Conservation (phyloP, 2,888 invertebrate genomes). For the Hololepta plana region DNA sequence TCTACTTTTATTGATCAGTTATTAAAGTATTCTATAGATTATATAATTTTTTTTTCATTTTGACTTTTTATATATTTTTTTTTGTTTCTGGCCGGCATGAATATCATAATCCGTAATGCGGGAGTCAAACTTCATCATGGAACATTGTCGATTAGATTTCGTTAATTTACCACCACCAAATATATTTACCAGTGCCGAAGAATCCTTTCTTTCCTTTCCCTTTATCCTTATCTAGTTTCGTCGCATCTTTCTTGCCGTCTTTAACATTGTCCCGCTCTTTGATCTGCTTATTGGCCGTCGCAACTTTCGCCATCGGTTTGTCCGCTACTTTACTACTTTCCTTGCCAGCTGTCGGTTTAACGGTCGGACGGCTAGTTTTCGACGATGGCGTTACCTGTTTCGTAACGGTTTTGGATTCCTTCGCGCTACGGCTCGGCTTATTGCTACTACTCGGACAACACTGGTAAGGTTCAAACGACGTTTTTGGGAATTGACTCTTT, state of each 20-base stretch:
- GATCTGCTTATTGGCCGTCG: slow-evolving; percentile 22
- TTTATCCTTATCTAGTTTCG: slow-evolving; percentile 35
- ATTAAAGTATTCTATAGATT: too few relatives aligned
- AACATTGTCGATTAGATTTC: too few relatives aligned
- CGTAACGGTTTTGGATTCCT: slow-evolving; percentile 10
- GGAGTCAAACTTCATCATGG: slow-evolving; percentile 23
- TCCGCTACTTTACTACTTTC: slow-evolving; percentile 11
- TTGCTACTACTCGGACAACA: slow-evolving; percentile 87
- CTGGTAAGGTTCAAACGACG: slow-evolving; percentile 77
- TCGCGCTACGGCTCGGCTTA: slow-evolving; percentile 52
- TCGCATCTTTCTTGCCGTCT: slow-evolving; percentile 20
- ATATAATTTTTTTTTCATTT: too few relatives aligned
- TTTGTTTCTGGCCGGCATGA: slow-evolving; percentile 4
- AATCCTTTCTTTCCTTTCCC: slow-evolving; percentile 61
- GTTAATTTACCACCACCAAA: slow-evolving; percentile 59
- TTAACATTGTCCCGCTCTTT: slow-evolving; percentile 10
- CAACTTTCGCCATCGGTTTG: slow-evolving; percentile 8
- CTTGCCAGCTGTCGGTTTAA: slow-evolving; percentile 6
- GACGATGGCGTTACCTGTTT: slow-evolving; percentile 13
- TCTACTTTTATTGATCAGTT: too few relatives aligned
- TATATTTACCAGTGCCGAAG: slow-evolving; percentile 69
- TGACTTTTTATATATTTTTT: slow-evolving; percentile 3
- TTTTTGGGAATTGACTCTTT: slow-evolving; percentile 55
- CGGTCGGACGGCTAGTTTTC: too few relatives aligned
- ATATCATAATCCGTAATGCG: too few relatives aligned